Evolutionary conservation across 1,140 invertebrate species (phyloP), one percentile per base, ranked within the genome.

Genomic region (Ceratitis capitata): DNA sequence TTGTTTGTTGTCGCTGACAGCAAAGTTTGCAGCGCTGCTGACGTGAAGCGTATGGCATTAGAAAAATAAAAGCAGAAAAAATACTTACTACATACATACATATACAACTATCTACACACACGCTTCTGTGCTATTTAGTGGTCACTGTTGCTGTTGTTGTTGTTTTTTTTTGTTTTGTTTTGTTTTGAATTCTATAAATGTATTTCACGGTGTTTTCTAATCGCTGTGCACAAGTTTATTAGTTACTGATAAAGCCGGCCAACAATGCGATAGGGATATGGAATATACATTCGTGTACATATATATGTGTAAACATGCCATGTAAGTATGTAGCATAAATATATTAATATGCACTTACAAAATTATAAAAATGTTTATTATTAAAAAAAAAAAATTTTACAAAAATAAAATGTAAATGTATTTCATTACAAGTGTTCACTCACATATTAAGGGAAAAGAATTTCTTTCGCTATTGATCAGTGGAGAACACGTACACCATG

Each of bases 221-320:
- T 78, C 69, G 39, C 1, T 23, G 26, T 39, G 39, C 39, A 26
- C 39, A 78, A 19, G 69, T 42, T 74, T 78, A 78, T 47, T 78
- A 47, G 39, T 47, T 26, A n/a, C 69, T 78, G 69, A 78, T 78
- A 78, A 78, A 78, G 69, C 39, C 39, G 69, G 42, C n/a, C n/a
- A 32, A 19, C 3, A 45, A 9, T 23, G 23, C 39, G 39, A 26
- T 78, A 45, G 39, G 35, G 29, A 39, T 69, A 35, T 58, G 56
- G 23, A 19, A 53, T 53, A 53, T 53, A n/a, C 6, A n/a, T 2
- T 19, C 16, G 2, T 1, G 47, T 56, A 56, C 19, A 61, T 61
- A 61, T 10, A 61, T 61, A 61, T 29, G 26, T 61, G 32, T 29
- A 61, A 14, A 49, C 45, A 47, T 47, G 45, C 45, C 5, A 47